These are phyloP conservation scores for Oscheius sp. DNA, from an alignment of 2,888 invertebrate genomes.

Conservation along the genomic window DNA sequence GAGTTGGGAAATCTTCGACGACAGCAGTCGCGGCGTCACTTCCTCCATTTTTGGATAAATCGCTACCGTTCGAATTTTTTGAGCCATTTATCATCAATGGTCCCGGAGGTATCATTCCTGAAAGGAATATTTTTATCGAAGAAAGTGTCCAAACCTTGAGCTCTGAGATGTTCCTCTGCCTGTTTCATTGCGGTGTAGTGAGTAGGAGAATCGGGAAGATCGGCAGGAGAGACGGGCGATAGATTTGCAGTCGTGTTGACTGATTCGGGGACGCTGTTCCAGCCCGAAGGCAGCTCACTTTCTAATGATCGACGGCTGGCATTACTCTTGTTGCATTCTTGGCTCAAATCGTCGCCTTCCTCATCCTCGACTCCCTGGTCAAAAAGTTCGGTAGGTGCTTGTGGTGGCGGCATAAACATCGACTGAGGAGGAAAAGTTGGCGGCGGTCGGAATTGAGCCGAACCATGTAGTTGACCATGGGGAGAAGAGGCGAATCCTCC, in stretches of 20 bases:
- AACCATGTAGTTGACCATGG: conserved; percentile 6
- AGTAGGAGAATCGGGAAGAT: conserved; percentile 68
- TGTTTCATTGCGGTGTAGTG: conserved; percentile 43
- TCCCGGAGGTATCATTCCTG: neutral
- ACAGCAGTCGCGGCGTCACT: conserved; percentile 37
- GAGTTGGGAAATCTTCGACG: conserved; percentile 33
- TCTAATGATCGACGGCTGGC: conserved; percentile 23
- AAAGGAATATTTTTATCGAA: neutral
- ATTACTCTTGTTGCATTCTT: conserved; percentile 25
- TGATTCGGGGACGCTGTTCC: conserved; percentile 55
- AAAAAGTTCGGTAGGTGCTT: neutral
- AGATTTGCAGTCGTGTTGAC: conserved; percentile 57
- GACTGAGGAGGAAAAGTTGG: neutral
- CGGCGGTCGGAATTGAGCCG: conserved; percentile 8
- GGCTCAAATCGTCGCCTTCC: conserved; percentile 43
- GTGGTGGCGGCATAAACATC: neutral
- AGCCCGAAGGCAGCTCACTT: conserved; percentile 41
- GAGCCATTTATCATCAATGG: neutral
- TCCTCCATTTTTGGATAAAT: conserved; percentile 18
- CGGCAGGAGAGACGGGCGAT: conserved; percentile 62
- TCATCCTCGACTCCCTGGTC: conserved; percentile 38
- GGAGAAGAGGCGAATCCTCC: conserved; percentile 28
- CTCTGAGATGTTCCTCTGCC: neutral
- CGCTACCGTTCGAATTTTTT: conserved; percentile 16
- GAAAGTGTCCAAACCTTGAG: neutral